Conservation (phyloP, 2,113 vertebrate genomes). For the Malurus melanocephalus region DNA sequence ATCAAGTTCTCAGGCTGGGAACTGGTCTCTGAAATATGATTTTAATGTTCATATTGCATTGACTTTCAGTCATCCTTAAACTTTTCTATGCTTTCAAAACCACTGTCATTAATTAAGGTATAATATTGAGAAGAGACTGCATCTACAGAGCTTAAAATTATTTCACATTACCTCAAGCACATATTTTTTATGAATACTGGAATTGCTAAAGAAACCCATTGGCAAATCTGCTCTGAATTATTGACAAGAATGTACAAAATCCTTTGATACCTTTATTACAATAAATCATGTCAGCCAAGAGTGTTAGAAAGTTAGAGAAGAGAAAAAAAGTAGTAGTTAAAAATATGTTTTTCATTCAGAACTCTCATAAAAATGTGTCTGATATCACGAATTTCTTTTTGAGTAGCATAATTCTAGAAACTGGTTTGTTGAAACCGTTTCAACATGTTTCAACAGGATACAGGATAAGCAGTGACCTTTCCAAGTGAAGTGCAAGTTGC, state of each 20-base stretch:
- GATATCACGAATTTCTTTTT: not conserved
- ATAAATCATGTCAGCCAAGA: not conserved
- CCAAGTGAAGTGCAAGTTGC: slow-evolving; percentile 39
- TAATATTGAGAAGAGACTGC: not conserved
- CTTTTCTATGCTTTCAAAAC: not conserved
- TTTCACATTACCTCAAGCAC: not conserved
- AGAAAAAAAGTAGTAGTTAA: not conserved
- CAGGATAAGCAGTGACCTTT: slow-evolving; percentile 47
- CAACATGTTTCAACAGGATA: slow-evolving; percentile 15
- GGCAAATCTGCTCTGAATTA: not conserved
- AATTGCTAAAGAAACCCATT: not conserved
- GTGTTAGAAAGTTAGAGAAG: not conserved
- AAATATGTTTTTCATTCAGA: not conserved
- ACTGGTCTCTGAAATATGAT: rapidly evolving
- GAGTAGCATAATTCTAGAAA: not conserved
- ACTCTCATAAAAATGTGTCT: not conserved
- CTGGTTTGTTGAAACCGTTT: not conserved
- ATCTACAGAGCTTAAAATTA: not conserved
- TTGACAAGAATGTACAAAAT: not conserved
- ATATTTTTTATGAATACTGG: not conserved
- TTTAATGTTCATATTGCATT: not conserved
- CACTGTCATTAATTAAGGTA: not conserved
- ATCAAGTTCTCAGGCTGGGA: not conserved
- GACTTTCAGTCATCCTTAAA: not conserved
- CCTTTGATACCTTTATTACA: not conserved